A percentile compares a stretch with the other conserved stretches of the same genome.
Evolutionary conservation across 2,113 vertebrate species (phyloP).

Genomic region (Promerops cafer): DNA sequence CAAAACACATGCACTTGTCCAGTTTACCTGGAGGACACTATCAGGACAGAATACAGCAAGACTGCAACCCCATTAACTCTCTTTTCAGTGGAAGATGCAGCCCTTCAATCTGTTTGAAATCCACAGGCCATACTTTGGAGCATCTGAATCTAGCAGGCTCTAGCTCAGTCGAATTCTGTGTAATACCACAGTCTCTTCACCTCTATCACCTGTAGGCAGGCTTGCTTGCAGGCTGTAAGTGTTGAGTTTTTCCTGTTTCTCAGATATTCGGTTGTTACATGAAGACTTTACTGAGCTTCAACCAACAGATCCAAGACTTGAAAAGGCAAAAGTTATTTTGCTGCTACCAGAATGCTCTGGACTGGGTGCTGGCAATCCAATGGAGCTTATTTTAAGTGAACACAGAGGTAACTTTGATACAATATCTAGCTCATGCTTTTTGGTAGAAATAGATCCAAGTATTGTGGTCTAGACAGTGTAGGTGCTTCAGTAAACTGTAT

Average conservation of each 20-base stretch:
- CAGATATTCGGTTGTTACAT: slow-evolving; percentile 82
- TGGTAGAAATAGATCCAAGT: not conserved
- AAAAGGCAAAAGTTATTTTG: slow-evolving; percentile 79
- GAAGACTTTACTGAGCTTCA: slow-evolving; percentile 77
- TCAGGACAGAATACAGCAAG: not conserved
- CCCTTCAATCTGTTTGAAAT: not conserved
- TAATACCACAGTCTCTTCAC: not conserved
- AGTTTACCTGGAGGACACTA: not conserved
- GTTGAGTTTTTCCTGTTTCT: not conserved
- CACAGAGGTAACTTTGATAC: slow-evolving; percentile 73
- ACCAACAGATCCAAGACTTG: slow-evolving; percentile 65
- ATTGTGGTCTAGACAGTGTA: not conserved
- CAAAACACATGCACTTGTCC: not conserved
- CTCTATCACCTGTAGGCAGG: not conserved
- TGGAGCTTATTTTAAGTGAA: slow-evolving; percentile 86
- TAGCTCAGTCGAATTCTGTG: not conserved
- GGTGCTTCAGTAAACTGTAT: not conserved
- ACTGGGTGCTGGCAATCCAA: slow-evolving; percentile 82
- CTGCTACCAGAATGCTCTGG: slow-evolving; percentile 84
- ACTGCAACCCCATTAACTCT: not conserved
- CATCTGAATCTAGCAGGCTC: not conserved
- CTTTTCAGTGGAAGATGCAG: not conserved
- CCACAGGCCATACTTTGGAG: not conserved
- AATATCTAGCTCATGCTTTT: not conserved
- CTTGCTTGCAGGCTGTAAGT: not conserved